Evolutionary conservation across 2,888 invertebrate genomes (phyloP).

Genomic region (Coremacera marginata): DNA sequence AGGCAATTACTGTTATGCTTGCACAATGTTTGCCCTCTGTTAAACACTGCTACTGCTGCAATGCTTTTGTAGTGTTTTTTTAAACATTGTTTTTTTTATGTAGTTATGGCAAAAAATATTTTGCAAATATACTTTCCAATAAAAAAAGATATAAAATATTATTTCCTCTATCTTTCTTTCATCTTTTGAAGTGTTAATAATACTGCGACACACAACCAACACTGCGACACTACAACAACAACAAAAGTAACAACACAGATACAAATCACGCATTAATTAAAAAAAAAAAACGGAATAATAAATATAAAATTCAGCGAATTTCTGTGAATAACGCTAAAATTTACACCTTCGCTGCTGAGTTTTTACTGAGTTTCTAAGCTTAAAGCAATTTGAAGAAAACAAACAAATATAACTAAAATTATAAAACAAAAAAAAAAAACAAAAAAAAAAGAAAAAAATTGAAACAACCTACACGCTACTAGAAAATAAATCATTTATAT

Average conservation of each 20-base stretch:
- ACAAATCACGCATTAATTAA: not conserved
- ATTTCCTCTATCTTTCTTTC: too few species aligned
- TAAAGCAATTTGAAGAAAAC: not conserved
- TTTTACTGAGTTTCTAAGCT: not conserved
- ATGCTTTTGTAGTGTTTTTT: too few species aligned
- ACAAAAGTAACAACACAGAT: not conserved
- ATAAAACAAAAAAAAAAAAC: not conserved
- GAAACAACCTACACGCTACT: not conserved
- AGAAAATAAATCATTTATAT: not conserved
- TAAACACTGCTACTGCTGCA: too few species aligned
- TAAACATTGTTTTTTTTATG: too few species aligned
- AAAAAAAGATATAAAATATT: too few species aligned
- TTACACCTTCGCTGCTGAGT: too few species aligned
- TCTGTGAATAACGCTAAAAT: not conserved
- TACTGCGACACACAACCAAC: not conserved
- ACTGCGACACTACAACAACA: not conserved
- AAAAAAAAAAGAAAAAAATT: not conserved
- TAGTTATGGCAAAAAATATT: too few species aligned
- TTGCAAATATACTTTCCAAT: too few species aligned
- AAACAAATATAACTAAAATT: not conserved
- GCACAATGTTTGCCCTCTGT: too few species aligned
- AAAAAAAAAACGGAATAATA: not conserved
- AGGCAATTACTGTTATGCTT: too few species aligned
- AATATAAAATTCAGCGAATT: not conserved
- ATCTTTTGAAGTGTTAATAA: too few species aligned